These are phyloP conservation scores for Stictocephala bisonia DNA, from an alignment of 2,888 invertebrate genomes.

Conservation along the genomic window DNA sequence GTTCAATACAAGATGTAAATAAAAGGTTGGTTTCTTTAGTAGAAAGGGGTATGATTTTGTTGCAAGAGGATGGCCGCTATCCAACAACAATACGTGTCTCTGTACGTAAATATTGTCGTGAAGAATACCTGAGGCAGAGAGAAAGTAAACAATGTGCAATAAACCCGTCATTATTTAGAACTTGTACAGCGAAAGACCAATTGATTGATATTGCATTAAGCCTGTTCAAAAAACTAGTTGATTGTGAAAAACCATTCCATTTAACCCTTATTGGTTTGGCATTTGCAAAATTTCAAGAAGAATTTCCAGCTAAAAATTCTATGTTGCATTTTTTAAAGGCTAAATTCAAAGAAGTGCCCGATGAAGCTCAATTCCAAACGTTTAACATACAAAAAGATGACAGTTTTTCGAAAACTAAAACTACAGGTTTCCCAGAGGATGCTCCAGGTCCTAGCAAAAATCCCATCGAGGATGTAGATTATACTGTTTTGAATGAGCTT, in stretches of 20 bases:
- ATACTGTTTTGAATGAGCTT: constrained; percentile 32
- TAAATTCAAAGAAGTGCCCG: too few species aligned
- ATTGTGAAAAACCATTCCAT: constrained; percentile 34
- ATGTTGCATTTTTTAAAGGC: background rate
- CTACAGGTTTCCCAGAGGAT: too few species aligned
- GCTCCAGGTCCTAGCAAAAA: too few species aligned
- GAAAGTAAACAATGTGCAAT: constrained; percentile 63
- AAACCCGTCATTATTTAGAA: constrained; percentile 71
- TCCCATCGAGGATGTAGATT: constrained; percentile 1
- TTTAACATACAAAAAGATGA: too few species aligned
- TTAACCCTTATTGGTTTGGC: constrained; percentile 42
- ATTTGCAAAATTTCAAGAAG: constrained; percentile 45
- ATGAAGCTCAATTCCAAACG: too few species aligned
- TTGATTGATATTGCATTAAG: constrained; percentile 82
- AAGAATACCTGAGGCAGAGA: constrained; percentile 75
- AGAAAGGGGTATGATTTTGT: constrained; percentile 76
- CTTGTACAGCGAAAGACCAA: constrained; percentile 84
- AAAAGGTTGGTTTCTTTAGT: constrained; percentile 77
- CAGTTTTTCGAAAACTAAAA: too few species aligned
- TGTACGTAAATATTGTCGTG: constrained; percentile 67
- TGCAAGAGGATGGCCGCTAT: constrained; percentile 82
- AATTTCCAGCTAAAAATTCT: constrained; percentile 34
- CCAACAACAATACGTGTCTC: constrained; percentile 81
- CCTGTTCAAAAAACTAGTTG: constrained; percentile 26
- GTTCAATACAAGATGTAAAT: constrained; percentile 78